A percentile compares a stretch with the other conserved stretches of the same genome.
These are phyloP conservation scores for Melanaphis sacchari DNA, from an alignment of 1,140 invertebrate species.

Conservation along the genomic window DNA sequence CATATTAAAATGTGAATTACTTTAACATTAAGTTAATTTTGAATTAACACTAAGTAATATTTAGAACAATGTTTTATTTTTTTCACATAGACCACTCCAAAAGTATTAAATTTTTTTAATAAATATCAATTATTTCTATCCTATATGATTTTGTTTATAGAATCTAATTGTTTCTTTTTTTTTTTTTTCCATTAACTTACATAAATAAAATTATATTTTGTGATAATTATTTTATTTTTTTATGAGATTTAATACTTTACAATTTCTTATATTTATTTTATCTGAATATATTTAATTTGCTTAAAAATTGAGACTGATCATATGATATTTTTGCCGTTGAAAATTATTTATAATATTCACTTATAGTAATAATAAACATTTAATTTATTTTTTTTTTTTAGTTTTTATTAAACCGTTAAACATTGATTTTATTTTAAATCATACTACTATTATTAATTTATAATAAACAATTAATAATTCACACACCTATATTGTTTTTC, in stretches of 20 bases:
- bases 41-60: too few species aligned
- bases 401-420: not conserved
- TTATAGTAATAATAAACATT: not conserved
- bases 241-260: not conserved
- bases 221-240: conserved; percentile 5
- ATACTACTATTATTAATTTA: not conserved
- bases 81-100: not conserved
- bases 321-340: not conserved
- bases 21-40: not conserved
- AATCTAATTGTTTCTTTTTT: not conserved
- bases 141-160: not conserved
- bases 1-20: not conserved
- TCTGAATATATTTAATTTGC: not conserved
- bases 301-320: conserved; percentile 32
- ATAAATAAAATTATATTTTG: not conserved
- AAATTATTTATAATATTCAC: not conserved
- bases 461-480: not conserved
- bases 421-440: not conserved
- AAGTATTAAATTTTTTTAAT: not conserved
- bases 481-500: not conserved
- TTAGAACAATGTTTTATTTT: not conserved
- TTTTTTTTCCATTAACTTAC: not conserved
- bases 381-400: not conserved
- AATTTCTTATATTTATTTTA: not conserved
- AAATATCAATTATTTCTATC: not conserved